Conservation (phyloP, 2,888 invertebrate species). For the Cantharis rufa region DNA sequence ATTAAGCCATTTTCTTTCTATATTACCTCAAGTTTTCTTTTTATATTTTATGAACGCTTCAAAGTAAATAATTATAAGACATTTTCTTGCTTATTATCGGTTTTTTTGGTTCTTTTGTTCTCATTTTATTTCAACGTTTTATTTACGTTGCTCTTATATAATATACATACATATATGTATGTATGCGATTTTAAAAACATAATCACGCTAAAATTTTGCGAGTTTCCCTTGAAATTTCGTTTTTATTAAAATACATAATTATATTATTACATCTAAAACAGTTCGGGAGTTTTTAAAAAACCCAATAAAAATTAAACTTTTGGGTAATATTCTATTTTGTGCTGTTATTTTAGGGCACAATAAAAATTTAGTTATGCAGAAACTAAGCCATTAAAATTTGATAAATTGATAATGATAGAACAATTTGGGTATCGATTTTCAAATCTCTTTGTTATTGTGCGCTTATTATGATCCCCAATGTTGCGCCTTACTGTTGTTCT, state of each 20-base stretch:
- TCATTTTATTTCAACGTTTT: background rate
- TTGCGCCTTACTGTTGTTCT: background rate
- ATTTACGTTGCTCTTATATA: background rate
- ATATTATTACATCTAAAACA: background rate
- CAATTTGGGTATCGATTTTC: background rate
- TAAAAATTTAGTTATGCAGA: background rate
- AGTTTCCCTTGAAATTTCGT: background rate
- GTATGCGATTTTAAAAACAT: background rate
- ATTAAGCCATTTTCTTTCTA: background rate
- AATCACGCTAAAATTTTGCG: background rate
- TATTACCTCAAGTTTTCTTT: background rate
- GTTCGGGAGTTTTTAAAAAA: background rate
- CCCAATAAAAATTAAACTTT: background rate
- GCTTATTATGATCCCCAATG: background rate
- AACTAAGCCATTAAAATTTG: background rate
- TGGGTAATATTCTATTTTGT: background rate
- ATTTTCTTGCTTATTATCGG: background rate
- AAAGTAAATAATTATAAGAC: background rate
- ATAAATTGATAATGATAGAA: background rate
- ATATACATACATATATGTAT: too few species aligned
- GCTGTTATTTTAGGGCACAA: background rate
- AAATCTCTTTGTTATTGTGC: background rate
- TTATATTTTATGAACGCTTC: background rate
- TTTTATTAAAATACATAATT: background rate
- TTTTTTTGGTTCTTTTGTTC: background rate